A percentile compares a stretch with the other conserved stretches of the same genome.
Evolutionary conservation across 2,113 vertebrate species (phyloP).

Genomic region (Promerops cafer): DNA sequence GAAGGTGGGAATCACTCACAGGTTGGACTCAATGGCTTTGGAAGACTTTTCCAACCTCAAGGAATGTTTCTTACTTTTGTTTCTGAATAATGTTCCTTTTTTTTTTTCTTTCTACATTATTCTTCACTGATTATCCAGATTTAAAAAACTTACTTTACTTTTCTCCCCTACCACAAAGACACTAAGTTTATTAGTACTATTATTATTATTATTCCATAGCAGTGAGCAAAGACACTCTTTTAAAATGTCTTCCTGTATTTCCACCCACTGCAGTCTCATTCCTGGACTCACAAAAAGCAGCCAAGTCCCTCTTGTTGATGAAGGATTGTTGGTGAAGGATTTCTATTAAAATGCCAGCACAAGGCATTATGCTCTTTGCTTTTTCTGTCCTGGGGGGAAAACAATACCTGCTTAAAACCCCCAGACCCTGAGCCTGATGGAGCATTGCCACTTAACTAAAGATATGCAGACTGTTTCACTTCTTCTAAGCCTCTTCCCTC

Average conservation of each 20-base stretch:
- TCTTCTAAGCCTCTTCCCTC: conserved; percentile 2
- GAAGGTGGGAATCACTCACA: neutral
- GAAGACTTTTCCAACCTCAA: neutral
- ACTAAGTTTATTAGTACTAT: neutral
- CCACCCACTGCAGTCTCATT: neutral
- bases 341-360: neutral
- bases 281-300: neutral
- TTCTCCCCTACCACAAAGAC: neutral
- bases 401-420: neutral
- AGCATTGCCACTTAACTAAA: neutral
- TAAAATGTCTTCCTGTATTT: neutral
- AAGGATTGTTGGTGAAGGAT: neutral
- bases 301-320: neutral
- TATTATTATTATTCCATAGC: neutral
- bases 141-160: neutral
- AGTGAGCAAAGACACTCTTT: neutral
- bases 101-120: neutral
- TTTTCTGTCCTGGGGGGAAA: neutral
- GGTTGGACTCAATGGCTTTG: neutral
- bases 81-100: neutral
- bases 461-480: neutral
- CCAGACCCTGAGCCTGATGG: neutral
- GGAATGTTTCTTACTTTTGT: neutral
- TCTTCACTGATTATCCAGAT: neutral
- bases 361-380: neutral